Percentiles rank a stretch among this genome's conserved stretches.
phyloP scores from a whole-genome alignment of 2,888 invertebrate species.

The Netelia inedita region DNA sequence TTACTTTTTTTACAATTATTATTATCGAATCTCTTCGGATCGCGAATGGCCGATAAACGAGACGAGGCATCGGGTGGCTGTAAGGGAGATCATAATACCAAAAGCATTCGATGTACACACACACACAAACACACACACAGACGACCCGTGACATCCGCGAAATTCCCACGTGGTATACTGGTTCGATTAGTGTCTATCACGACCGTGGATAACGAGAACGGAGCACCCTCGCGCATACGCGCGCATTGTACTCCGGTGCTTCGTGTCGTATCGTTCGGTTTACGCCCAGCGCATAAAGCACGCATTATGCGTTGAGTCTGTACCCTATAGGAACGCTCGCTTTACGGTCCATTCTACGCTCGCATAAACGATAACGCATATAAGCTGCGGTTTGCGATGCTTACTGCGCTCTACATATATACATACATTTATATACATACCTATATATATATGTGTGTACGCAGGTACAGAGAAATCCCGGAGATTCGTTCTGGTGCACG shows the following conservation, averaged over 20 bases:
- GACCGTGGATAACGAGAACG: conserved; percentile 15
- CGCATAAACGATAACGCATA: conserved; percentile 53
- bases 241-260: background rate
- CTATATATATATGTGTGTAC: background rate
- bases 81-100: background rate
- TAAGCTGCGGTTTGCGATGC: conserved; percentile 17
- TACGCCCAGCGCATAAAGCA: conserved; percentile 50
- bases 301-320: conserved; percentile 32
- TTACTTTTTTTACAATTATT: too few relatives aligned
- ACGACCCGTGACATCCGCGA: background rate
- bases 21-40: background rate
- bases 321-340: conserved; percentile 19
- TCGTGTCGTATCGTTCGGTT: conserved; percentile 48
- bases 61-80: background rate
- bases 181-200: conserved; percentile 33
- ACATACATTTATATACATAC: background rate
- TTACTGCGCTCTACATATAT: background rate
- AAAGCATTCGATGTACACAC: background rate
- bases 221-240: background rate
- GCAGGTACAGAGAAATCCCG: background rate
- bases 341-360: conserved; percentile 39
- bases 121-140: background rate
- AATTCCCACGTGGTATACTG: conserved; percentile 2
- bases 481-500: too few relatives aligned
- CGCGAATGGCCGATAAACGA: background rate